These are phyloP conservation scores for Eumerus sabulonum DNA, from an alignment of 2,888 invertebrate genomes.

Conservation along the genomic window DNA sequence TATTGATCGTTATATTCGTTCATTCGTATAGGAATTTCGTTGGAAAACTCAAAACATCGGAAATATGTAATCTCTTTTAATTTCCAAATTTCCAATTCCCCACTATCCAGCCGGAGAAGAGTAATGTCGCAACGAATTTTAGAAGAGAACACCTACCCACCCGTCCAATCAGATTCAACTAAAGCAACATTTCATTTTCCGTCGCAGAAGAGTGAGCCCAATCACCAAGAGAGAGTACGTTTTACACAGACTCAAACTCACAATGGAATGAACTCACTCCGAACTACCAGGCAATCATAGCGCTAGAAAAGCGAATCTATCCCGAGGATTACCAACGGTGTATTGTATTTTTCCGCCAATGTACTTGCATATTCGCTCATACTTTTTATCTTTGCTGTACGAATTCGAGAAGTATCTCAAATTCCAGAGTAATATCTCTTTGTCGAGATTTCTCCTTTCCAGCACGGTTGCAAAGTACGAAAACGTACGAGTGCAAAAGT, in stretches of 20 bases:
- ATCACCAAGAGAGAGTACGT: constrained; percentile 11
- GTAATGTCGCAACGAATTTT: neutral
- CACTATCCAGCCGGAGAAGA: neutral
- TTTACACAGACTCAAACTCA: constrained; percentile 38
- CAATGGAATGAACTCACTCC: constrained; percentile 60
- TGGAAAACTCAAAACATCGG: too few relatives aligned
- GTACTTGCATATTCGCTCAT: neutral
- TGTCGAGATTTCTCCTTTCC: constrained; percentile 10
- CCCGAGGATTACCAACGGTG: neutral
- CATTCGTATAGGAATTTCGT: too few relatives aligned
- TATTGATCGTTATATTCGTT: too few relatives aligned
- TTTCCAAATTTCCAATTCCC: neutral
- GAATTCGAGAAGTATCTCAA: constrained; percentile 38
- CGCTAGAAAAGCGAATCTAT: neutral
- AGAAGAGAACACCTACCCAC: neutral
- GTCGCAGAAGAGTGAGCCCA: constrained; percentile 29
- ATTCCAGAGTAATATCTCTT: constrained; percentile 43
- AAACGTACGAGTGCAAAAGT: neutral
- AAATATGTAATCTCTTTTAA: too few relatives aligned
- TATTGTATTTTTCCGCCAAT: neutral
- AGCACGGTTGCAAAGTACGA: neutral
- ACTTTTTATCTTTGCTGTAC: constrained; percentile 10
- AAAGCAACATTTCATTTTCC: neutral
- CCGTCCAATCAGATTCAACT: too few relatives aligned
- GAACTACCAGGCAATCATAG: constrained; percentile 44